Evolutionary conservation across 2,888 invertebrate species (phyloP), one percentile per base, ranked within the genome.

Genomic region (Campopleginae sp.): DNA sequence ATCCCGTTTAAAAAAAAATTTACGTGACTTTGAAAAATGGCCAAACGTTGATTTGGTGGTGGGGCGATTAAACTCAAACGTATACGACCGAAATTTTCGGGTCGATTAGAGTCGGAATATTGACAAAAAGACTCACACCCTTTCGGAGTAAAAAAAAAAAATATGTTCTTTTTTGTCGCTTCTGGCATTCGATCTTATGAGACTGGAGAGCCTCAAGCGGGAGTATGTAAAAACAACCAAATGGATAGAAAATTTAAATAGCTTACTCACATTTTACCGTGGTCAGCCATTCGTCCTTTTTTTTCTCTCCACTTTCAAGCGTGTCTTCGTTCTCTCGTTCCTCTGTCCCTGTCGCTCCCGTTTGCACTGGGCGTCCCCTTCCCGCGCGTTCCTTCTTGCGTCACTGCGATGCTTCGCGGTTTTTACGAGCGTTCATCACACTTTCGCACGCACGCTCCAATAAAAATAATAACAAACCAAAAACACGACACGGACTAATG

Each of bases 201-300:
- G 19, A 71, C 8, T 23, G 10, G 63, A 27, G 44, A 44, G n/a
- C 66, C 38, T 68, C 44, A 58, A 51, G 19, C 17, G 19, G 46
- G 51, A 54, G 63, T 4, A 19, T n/a, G 23, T 12, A 58, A 46
- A 61, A 42, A 38, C 61, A 58, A 48, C 12, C 44, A 27, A 8
- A 38, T 31, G 19, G 17, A 33, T 38, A 61, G 42, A 5, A 14
- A 27, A 58, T 27, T 74, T 14, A 42, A 44, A 58, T 51, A 17
- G 46, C 51, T 82, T 17, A 90, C 91, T 91, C 71, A 91, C 91
- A 91, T 91, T 90, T 91, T 91, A 81, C 89, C 88, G 81, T 87
- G 90, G 75, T 91, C 91, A 78, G 91, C 90, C 91, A 91, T 91
- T 86, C 83, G 87, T 83, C 63, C 61, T 75, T 19, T 27, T 66